A percentile compares a stretch with the other conserved stretches of the same genome.
Evolutionary conservation across 2,888 invertebrate species (phyloP).

Genomic region (Drosophila fulvimacula): DNA sequence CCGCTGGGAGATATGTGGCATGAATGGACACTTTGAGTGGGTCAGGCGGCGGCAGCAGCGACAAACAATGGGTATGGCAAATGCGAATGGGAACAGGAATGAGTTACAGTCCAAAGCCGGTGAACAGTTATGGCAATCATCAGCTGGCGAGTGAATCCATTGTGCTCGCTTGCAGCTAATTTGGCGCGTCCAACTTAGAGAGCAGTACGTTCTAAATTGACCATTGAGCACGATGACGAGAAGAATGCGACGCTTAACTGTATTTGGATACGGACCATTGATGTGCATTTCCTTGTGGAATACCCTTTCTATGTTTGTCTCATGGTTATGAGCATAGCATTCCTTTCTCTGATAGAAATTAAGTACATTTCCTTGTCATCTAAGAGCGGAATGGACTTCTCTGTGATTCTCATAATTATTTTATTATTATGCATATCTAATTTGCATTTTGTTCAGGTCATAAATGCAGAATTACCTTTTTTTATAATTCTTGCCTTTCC

Average conservation of each 20-base stretch:
- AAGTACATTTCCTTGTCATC: background rate
- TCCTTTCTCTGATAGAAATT: background rate
- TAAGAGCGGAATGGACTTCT: background rate
- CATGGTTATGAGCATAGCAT: background rate
- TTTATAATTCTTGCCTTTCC: background rate
- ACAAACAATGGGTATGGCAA: constrained; percentile 41
- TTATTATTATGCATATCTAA: background rate
- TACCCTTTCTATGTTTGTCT: background rate
- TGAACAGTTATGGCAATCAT: constrained; percentile 54
- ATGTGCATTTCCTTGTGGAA: constrained; percentile 8
- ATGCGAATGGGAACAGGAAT: constrained; percentile 53
- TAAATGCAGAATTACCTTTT: background rate
- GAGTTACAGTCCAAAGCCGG: constrained; percentile 44
- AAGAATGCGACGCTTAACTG: constrained; percentile 30
- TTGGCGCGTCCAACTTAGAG: constrained; percentile 36
- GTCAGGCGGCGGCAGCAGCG: constrained; percentile 49
- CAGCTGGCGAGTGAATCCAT: constrained; percentile 31
- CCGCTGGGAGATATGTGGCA: constrained; percentile 22
- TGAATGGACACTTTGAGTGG: constrained; percentile 59
- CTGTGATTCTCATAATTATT: background rate
- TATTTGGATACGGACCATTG: constrained; percentile 10
- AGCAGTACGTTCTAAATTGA: constrained; percentile 15
- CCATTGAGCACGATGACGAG: constrained; percentile 29
- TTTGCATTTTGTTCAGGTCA: background rate
- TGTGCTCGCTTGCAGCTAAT: constrained; percentile 42